Evolutionary conservation across 2,113 vertebrate species (phyloP).

Genomic region (Nerophis ophidion): DNA sequence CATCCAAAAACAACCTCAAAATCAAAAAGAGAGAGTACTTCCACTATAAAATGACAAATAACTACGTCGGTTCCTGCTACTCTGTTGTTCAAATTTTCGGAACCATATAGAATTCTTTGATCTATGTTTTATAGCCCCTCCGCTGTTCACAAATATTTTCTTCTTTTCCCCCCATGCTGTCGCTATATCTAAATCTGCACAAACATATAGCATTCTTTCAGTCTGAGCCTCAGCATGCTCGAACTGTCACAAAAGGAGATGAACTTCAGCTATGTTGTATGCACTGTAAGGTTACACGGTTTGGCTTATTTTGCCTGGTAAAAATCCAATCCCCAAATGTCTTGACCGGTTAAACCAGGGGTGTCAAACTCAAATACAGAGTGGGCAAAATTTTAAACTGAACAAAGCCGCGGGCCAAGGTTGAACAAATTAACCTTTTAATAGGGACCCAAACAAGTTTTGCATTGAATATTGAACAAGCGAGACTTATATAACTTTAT

Average conservation of each 20-base stretch:
- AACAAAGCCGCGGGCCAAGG: no score
- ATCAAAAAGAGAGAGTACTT: constrained; percentile 44
- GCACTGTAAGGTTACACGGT: constrained; percentile 8
- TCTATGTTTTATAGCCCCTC: constrained; percentile 11
- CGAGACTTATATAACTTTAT: no score
- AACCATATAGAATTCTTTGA: constrained; percentile 36
- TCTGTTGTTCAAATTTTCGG: constrained; percentile 34
- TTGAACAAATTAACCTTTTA: no score
- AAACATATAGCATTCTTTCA: neutral
- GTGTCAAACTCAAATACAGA: no score
- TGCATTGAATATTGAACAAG: no score
- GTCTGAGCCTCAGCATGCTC: constrained; percentile 11
- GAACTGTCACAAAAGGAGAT: constrained; percentile 43
- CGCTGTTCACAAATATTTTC: constrained; percentile 10
- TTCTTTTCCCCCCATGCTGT: constrained; percentile 10
- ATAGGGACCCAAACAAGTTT: no score
- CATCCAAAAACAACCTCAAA: constrained; percentile 51
- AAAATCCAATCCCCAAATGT: constrained; percentile 35
- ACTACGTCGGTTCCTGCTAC: constrained; percentile 22
- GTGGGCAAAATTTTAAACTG: no score
- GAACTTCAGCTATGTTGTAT: constrained; percentile 32
- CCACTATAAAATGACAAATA: constrained; percentile 30
- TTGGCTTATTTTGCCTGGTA: constrained; percentile 25
- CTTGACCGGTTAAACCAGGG: constrained; percentile 17
- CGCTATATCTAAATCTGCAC: constrained; percentile 8